Evolutionary conservation across 2,113 vertebrate species (phyloP).

Genomic region (Tragelaphus strepsiceros): DNA sequence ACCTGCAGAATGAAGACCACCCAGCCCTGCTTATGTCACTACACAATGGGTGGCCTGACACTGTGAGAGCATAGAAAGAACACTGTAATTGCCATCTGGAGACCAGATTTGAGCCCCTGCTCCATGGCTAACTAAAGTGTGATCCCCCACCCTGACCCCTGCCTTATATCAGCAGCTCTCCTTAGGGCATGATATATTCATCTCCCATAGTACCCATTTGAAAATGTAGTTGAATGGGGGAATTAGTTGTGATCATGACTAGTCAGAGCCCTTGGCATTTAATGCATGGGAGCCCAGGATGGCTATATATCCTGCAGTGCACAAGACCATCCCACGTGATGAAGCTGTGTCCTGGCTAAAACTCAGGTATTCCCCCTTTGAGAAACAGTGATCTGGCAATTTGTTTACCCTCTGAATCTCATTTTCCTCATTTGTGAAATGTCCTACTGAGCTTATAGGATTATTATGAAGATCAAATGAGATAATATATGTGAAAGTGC

Average conservation of each 20-base stretch:
- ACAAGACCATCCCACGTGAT: neutral
- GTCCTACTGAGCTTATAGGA: neutral
- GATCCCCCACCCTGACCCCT: too few species aligned
- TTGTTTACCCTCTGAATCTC: neutral
- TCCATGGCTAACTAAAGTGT: neutral
- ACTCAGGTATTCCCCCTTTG: neutral
- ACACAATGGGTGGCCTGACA: neutral
- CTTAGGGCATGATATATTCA: too few species aligned
- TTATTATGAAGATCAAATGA: conserved; percentile 35
- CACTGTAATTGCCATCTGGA: neutral
- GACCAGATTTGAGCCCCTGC: neutral
- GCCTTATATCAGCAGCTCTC: neutral
- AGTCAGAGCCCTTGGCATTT: neutral
- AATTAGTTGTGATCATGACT: neutral
- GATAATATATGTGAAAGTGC: conserved; percentile 25
- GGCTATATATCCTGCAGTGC: neutral
- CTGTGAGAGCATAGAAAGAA: neutral
- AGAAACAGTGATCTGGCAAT: neutral
- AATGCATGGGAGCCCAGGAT: neutral
- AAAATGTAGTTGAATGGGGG: neutral
- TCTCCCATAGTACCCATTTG: neutral
- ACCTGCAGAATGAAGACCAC: neutral
- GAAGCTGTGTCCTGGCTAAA: neutral
- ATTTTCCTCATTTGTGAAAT: conserved; percentile 21
- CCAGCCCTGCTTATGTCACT: neutral